Evolutionary conservation across 2,113 vertebrate species (phyloP).

Genomic region (Gallinago undulata): DNA sequence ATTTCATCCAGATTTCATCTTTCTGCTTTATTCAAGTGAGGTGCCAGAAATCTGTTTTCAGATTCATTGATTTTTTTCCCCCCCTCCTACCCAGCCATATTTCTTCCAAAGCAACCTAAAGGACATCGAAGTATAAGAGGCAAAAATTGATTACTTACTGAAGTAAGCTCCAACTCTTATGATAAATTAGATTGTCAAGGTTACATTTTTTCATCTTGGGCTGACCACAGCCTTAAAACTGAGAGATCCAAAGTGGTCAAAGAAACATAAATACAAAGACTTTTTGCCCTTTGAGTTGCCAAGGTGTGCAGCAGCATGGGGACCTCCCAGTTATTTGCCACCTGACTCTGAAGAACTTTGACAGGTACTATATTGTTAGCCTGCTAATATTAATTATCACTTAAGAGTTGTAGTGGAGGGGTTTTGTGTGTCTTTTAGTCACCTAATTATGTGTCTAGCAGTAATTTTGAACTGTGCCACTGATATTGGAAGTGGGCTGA

Average conservation of each 20-base stretch:
- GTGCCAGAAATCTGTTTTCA: not conserved
- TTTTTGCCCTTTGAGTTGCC: not conserved
- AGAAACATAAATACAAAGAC: not conserved
- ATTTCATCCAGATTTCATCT: not conserved
- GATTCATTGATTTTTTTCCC: slow-evolving; percentile 24
- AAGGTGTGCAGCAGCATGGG: not conserved
- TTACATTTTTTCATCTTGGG: not conserved
- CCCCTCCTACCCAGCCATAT: not conserved
- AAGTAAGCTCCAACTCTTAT: not conserved
- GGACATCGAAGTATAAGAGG: not conserved
- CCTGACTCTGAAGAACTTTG: not conserved
- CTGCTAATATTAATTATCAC: not conserved
- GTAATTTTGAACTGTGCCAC: not conserved
- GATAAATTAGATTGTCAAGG: not conserved
- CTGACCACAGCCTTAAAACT: not conserved
- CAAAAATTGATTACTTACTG: not conserved
- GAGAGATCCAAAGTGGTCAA: not conserved
- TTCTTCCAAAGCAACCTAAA: slow-evolving; percentile 12
- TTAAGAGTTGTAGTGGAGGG: not conserved
- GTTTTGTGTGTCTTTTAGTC: not conserved
- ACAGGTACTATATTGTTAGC: not conserved
- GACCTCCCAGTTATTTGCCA: not conserved
- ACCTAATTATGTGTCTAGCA: not conserved
- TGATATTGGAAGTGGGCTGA: not conserved
- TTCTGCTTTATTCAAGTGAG: not conserved